phyloP scores from a whole-genome alignment of 2,797 vertebrate species.

The Merluccius polli region DNA sequence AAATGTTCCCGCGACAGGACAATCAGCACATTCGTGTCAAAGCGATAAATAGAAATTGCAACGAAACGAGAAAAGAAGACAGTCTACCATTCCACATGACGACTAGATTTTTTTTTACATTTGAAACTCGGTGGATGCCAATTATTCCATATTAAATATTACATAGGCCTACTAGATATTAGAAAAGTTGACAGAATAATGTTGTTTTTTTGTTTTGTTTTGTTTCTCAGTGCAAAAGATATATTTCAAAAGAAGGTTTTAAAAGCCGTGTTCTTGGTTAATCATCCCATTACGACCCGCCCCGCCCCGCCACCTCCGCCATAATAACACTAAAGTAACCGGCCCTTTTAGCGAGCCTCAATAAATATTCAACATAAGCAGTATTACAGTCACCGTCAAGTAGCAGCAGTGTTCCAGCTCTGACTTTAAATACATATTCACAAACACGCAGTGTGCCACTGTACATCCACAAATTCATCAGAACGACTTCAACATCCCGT shows the following conservation, averaged over 20 bases:
- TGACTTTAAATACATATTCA: constrained; percentile 77
- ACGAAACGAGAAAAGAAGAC: constrained; percentile 51
- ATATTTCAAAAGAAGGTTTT: constrained; percentile 66
- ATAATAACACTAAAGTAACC: constrained; percentile 53
- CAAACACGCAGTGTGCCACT: constrained; percentile 72
- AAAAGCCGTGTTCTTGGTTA: constrained; percentile 69
- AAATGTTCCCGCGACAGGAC: constrained; percentile 48
- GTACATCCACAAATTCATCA: constrained; percentile 68
- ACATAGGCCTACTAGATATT: constrained; percentile 39
- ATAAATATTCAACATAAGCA: constrained; percentile 79
- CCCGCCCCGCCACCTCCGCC: constrained; percentile 35
- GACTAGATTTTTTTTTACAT: constrained; percentile 68
- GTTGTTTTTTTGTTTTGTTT: constrained; percentile 55
- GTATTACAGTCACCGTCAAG: constrained; percentile 79
- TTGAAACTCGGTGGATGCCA: constrained; percentile 60
- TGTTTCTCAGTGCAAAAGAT: constrained; percentile 82
- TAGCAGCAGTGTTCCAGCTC: constrained; percentile 81
- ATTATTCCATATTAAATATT: constrained; percentile 46
- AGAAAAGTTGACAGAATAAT: constrained; percentile 78
- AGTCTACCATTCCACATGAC: constrained; percentile 76
- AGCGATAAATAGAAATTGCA: constrained; percentile 70
- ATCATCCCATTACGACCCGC: constrained; percentile 18
- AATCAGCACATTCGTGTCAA: constrained; percentile 71
- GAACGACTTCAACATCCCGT: constrained; percentile 66
- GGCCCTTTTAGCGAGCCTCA: constrained; percentile 64